Evolutionary conservation across 2,888 invertebrate genomes (phyloP).

Genomic region (Athetis lepigone): DNA sequence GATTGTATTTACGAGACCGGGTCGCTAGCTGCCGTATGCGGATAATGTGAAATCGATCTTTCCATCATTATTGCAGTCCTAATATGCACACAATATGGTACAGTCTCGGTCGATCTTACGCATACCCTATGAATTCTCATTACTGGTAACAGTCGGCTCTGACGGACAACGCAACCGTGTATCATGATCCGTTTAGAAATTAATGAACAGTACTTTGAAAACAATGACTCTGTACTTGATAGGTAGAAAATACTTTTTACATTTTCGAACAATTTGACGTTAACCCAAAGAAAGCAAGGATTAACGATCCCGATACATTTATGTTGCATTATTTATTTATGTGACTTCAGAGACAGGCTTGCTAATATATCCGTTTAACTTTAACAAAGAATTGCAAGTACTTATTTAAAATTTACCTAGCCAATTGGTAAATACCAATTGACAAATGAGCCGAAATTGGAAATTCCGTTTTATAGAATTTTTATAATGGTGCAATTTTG

Average conservation of each 20-base stretch:
- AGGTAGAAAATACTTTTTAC: constrained; percentile 19
- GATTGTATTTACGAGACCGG: constrained; percentile 84
- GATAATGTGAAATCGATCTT: constrained; percentile 77
- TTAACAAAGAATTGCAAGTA: too few relatives aligned
- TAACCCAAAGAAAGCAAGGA: constrained; percentile 21
- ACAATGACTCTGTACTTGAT: constrained; percentile 18
- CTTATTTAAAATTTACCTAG: constrained; percentile 30
- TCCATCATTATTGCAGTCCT: constrained; percentile 72
- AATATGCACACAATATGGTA: constrained; percentile 72
- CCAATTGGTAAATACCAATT: constrained; percentile 1
- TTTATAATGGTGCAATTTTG: neutral
- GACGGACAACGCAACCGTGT: constrained; percentile 32
- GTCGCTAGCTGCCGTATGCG: constrained; percentile 73
- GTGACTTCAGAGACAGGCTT: constrained; percentile 2
- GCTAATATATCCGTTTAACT: constrained; percentile 28
- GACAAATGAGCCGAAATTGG: too few relatives aligned
- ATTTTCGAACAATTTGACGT: constrained; percentile 19
- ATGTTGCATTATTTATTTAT: constrained; percentile 32
- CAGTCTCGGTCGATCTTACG: constrained; percentile 65
- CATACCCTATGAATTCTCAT: constrained; percentile 56
- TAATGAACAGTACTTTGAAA: constrained; percentile 47
- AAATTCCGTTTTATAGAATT: neutral
- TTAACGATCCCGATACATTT: constrained; percentile 18
- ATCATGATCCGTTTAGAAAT: constrained; percentile 53
- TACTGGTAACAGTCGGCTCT: constrained; percentile 40